These are phyloP conservation scores for Ophioninae sp. DNA, from an alignment of 2,888 invertebrate genomes.

Conservation along the genomic window DNA sequence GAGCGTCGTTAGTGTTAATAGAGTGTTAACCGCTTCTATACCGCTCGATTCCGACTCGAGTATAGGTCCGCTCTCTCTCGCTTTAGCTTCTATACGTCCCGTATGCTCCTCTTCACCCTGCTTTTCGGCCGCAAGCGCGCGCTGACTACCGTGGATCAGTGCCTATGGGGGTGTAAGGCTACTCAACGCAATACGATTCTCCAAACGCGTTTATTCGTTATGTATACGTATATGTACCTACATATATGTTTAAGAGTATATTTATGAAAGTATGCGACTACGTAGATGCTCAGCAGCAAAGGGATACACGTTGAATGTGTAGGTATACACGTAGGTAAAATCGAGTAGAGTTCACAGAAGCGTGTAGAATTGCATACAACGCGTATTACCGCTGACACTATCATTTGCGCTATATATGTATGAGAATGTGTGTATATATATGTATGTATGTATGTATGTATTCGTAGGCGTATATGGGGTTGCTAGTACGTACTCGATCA, in stretches of 20 bases:
- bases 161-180: conserved; percentile 11
- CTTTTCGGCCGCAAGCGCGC: conserved; percentile 38
- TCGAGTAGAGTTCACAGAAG: conserved; percentile 54
- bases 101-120: conserved; percentile 70
- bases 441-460: too few relatives aligned
- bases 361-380: conserved; percentile 57
- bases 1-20: conserved; percentile 81
- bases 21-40: conserved; percentile 81
- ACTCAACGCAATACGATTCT: conserved; percentile 15
- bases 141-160: not conserved
- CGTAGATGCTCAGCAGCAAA: not conserved
- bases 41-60: conserved; percentile 74
- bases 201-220: not conserved
- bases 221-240: conserved; percentile 1
- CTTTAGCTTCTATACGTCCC: conserved; percentile 24
- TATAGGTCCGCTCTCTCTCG: conserved; percentile 57
- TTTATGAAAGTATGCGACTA: not conserved
- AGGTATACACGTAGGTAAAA: not conserved
- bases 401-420: conserved; percentile 2
- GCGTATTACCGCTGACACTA: conserved; percentile 37
- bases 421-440: too few relatives aligned
- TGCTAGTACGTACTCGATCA: not conserved
- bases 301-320: conserved; percentile 1
- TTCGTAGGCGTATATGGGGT: not conserved
- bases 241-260: not conserved